Base-by-base conservation (phyloP, 2,797 vertebrate genomes). In the Bryconaethiops microstoma region DNA sequence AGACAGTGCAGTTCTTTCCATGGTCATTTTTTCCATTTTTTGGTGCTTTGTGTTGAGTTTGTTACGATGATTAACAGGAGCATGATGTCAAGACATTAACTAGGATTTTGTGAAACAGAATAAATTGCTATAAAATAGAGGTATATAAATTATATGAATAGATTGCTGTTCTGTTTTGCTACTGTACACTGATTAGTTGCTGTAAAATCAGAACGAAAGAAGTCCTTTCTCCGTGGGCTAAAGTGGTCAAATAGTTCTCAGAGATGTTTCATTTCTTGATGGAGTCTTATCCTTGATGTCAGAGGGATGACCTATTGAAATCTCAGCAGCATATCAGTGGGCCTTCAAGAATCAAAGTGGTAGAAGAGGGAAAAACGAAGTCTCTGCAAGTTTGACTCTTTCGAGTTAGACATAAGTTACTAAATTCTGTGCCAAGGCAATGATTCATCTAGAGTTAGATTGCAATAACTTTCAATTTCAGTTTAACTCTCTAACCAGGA, bases 401-500 rank as follows among this genome's bases (percentile, higher is more conserved):
- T 23, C 76, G 62, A 74, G 40, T 45, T 45, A 45, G 57, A 23
- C 64, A 60, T 39, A 69, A 72, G 50, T 65, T 40, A n/a, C 60
- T 63, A 2, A 25, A 77, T 65, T 72, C 23, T 48, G 42, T 25
- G 25, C 1, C 3, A 80, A 54, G 70, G 40, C 52, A 35, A 21
- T 62, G 71, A 71, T 80, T 78, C 63, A 74, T 70, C 42, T 70
- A 19, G 57, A 82, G 75, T 80, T 65, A 83, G 65, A 29, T 3
- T 29, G 29, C 29, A 29, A 29, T 29, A 29, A 29, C 29, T 29
- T 29, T 29, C 29, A 81, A 64, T 84, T 57, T 68, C 35, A 13
- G 50, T 73, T 82, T 74, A 76, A 54, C 68, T 21, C 7, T 69
- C 4, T 3, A 35, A 19, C 54, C 55, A 65, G 57, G 29, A 57